A percentile compares a stretch with the other conserved stretches of the same genome.
Conservation (phyloP, 1,140 invertebrate species). For the Orchesella cincta region DNA sequence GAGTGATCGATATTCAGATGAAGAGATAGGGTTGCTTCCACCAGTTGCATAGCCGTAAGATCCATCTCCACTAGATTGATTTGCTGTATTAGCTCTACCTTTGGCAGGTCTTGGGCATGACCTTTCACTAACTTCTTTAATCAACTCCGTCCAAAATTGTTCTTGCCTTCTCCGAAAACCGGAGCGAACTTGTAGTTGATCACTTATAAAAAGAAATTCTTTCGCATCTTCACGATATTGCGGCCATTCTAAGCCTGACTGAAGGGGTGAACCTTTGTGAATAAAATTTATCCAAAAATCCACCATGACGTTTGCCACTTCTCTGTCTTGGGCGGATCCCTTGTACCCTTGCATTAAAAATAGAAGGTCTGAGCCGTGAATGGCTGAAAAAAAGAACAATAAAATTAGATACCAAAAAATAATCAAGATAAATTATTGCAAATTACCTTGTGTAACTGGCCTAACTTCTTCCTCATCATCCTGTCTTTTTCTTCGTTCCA, state of each 20-base stretch:
- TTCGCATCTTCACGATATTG: conserved; percentile 31
- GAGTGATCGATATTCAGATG: no score
- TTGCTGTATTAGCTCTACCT: no score
- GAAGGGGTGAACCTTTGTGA: conserved; percentile 40
- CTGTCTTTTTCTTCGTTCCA: background rate
- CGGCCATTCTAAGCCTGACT: conserved; percentile 43
- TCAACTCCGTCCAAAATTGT: conserved; percentile 32
- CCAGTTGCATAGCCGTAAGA: no score
- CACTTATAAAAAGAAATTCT: conserved; percentile 23
- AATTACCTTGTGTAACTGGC: background rate
- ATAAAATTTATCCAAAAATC: conserved; percentile 46
- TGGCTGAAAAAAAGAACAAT: conserved; percentile 26
- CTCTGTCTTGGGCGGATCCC: conserved; percentile 33
- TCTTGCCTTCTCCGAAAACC: conserved; percentile 31
- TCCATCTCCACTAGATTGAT: no score
- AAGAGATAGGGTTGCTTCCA: no score
- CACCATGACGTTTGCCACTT: conserved; percentile 27
- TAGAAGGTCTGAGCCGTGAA: conserved; percentile 39
- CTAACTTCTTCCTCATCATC: background rate
- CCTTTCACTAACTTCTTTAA: conserved; percentile 16
- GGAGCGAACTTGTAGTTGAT: background rate
- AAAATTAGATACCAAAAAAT: background rate
- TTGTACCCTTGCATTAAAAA: conserved; percentile 39
- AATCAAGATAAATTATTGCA: background rate
- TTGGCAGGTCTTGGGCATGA: no score